Conservation (phyloP, 2,113 vertebrate genomes). For the Ranitomeya imitator region DNA sequence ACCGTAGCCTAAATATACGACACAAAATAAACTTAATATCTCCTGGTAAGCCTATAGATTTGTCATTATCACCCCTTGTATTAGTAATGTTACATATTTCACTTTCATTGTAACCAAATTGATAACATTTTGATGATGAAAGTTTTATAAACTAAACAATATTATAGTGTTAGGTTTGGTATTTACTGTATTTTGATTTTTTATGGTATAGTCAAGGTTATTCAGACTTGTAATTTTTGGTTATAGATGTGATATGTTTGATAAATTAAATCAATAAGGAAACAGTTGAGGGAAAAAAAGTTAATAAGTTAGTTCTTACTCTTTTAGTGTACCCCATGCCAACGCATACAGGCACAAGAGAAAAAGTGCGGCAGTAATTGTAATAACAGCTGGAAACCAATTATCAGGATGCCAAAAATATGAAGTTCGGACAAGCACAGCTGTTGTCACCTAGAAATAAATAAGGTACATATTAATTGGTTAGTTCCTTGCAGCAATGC, state of each 20-base stretch:
- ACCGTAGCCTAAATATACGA: too few species aligned
- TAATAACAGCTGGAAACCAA: conserved; percentile 56
- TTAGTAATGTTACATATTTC: too few species aligned
- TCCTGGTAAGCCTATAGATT: too few species aligned
- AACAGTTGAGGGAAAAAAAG: not conserved
- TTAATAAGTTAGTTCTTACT: conserved; percentile 48
- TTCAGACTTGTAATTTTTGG: not conserved
- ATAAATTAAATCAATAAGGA: not conserved
- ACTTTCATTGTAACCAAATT: too few species aligned
- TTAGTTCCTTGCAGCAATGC: not conserved
- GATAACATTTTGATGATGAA: too few species aligned
- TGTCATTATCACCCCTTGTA: too few species aligned
- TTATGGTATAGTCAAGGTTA: too few species aligned
- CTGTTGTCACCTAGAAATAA: conserved; percentile 57
- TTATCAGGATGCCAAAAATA: conserved; percentile 51
- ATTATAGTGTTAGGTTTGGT: too few species aligned
- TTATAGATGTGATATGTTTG: not conserved
- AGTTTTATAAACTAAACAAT: too few species aligned
- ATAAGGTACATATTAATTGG: conserved; percentile 2
- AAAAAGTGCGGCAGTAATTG: conserved; percentile 50
- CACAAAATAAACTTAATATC: too few species aligned
- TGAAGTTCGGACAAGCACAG: conserved; percentile 53
- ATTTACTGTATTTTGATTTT: too few species aligned
- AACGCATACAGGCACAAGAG: conserved; percentile 36
- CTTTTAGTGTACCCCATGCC: conserved; percentile 52